Base-by-base conservation (phyloP, 2,888 invertebrate species). In the Hirtodrosophila cameraria region DNA sequence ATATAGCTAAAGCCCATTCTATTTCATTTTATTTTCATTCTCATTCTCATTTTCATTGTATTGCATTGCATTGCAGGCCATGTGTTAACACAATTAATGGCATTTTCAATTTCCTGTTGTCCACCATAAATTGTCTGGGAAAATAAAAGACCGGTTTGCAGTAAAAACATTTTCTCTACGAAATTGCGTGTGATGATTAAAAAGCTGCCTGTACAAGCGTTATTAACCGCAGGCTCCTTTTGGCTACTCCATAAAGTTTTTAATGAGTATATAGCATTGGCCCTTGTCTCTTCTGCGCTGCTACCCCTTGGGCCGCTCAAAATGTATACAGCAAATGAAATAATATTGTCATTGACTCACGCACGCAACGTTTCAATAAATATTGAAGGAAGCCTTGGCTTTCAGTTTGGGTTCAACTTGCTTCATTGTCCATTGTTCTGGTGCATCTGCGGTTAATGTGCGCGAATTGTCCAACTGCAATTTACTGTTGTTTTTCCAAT, bases 391-490 rank as follows among this genome's bases (percentile, higher is more conserved):
- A 35, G 20, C 45, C 8, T 13, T 27, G 31, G n/a, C 18, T 9
- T 18, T 12, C 18, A 8, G 15, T 35, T 46, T 23, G 35, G 35
- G 5, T 48, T 13, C 25, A 12, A 36, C 33, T 38, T 49, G 30
- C 30, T 38, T 5, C 28, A 36, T 36, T 35, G 20, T 74, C 31
- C 58, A 49, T 59, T 61, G 49, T 61, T 7, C 49, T 12, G 13
- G n/a, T 42, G 50, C 65, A 74, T 77, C 65, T 65, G 74, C 31
- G 60, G 60, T 78, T 74, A 74, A 74, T 78, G 74, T 55, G 46
- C 54, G 69, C 55, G 66, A 49, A 46, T 45, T 45, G 67, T 55
- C 28, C 54, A 30, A 42, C 38, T 76, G 77, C 68, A 73, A 68
- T 77, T 73, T 62, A 73, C 58, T 62, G 54, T 55, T 42, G 45